Evolutionary conservation across 1,140 invertebrate species (phyloP).

Genomic region (Charaxes varanes): DNA sequence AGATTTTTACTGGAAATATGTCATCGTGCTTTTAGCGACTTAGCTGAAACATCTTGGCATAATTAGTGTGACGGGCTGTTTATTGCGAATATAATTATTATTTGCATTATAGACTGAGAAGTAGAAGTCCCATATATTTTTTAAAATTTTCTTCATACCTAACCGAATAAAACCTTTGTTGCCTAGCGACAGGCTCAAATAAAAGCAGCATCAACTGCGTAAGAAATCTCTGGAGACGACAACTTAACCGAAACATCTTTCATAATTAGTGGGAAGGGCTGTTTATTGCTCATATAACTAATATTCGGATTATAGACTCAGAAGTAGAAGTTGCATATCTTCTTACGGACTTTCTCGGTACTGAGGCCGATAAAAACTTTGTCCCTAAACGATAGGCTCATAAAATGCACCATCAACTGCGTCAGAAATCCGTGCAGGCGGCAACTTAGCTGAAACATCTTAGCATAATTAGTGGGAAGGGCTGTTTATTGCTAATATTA

Average conservation of each 20-base stretch:
- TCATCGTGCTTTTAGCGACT: slow-evolving; percentile 43
- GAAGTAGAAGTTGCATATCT: no score
- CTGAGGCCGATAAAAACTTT: slow-evolving; percentile 1
- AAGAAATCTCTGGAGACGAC: slow-evolving; percentile 44
- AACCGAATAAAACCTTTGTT: slow-evolving; percentile 1
- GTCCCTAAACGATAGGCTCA: slow-evolving; percentile 5
- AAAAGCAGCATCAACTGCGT: slow-evolving; percentile 22
- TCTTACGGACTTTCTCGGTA: no score
- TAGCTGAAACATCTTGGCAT: slow-evolving; percentile 58
- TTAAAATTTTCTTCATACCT: not conserved
- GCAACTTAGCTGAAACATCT: slow-evolving; percentile 47
- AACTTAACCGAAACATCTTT: slow-evolving; percentile 51
- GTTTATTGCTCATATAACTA: slow-evolving; percentile 71
- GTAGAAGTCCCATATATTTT: no score
- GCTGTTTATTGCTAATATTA: slow-evolving; percentile 70
- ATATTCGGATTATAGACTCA: no score
- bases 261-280: slow-evolving; percentile 64
- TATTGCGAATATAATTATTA: slow-evolving; percentile 71
- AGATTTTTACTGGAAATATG: no score
- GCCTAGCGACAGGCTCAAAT: slow-evolving; percentile 9
- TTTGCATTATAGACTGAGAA: no score
- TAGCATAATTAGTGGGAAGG: slow-evolving; percentile 66
- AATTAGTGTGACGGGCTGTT: slow-evolving; percentile 63
- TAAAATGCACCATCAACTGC: slow-evolving; percentile 24
- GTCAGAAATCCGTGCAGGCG: slow-evolving; percentile 43